These are phyloP conservation scores for Tiliqua scincoides DNA, from an alignment of 2,113 vertebrate species.

Conservation along the genomic window DNA sequence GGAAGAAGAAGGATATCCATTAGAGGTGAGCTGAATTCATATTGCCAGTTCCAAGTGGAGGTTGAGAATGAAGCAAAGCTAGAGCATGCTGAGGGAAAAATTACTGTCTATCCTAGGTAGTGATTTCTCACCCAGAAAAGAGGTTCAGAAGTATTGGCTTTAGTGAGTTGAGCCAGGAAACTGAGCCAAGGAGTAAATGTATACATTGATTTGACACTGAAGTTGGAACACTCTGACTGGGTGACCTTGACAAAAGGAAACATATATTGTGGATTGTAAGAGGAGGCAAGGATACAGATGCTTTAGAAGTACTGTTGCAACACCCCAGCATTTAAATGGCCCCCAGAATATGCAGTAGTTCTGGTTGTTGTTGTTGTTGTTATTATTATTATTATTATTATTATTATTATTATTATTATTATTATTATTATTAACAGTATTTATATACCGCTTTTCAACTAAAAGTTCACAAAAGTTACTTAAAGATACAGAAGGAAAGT, in stretches of 20 bases:
- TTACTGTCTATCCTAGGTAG: neutral
- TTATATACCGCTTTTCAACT: no score
- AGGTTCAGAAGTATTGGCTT: neutral
- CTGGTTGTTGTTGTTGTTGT: no score
- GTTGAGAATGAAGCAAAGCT: neutral
- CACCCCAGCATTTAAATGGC: neutral
- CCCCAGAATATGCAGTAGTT: neutral
- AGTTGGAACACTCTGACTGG: neutral
- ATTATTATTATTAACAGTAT: no score
- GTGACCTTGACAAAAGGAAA: neutral
- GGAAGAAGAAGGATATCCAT: neutral
- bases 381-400: no score
- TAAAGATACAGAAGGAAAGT: no score
- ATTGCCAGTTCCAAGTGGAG: neutral
- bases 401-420: no score
- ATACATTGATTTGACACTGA: neutral
- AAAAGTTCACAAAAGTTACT: no score
- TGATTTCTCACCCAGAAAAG: neutral
- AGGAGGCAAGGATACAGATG: neutral
- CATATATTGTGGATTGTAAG: neutral
- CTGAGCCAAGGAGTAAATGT: neutral
- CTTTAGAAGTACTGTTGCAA: neutral
- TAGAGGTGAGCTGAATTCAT: neutral
- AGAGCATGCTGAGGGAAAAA: neutral
- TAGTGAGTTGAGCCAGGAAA: neutral